Conservation (phyloP, 2,888 invertebrate genomes). For the Apodemia duryi region DNA sequence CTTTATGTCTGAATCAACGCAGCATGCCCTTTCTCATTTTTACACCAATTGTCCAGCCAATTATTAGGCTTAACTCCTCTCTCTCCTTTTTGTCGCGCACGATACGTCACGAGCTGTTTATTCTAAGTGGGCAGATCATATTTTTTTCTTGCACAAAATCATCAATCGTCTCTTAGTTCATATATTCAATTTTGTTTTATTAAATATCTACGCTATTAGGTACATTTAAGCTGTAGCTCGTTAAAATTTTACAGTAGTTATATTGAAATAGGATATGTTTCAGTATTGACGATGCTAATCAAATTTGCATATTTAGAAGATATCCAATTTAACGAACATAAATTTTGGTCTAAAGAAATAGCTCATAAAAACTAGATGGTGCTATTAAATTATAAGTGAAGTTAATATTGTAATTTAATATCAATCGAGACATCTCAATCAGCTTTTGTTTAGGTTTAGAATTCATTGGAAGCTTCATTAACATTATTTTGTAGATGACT, state of each 20-base stretch:
- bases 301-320: constrained; percentile 32
- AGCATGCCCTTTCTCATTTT: no score
- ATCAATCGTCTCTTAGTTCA: no score
- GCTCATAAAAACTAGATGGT: constrained; percentile 49
- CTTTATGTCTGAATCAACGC: no score
- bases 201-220: no score
- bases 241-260: not conserved
- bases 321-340: constrained; percentile 27
- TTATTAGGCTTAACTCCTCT: no score
- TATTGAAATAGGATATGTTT: not conserved
- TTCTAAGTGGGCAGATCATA: no score
- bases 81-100: no score
- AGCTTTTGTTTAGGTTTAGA: constrained; percentile 41
- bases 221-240: no score
- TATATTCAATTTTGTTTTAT: no score
- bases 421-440: constrained; percentile 71
- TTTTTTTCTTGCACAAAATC: no score
- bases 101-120: no score
- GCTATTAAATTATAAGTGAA: constrained; percentile 62
- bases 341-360: constrained; percentile 45
- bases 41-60: no score
- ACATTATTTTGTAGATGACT: constrained; percentile 4
- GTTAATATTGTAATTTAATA: constrained; percentile 52
- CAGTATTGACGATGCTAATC: constrained; percentile 27
- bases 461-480: constrained; percentile 18